Evolutionary conservation across 2,113 vertebrate genomes (phyloP).

Genomic region (Bufo gargarizans): DNA sequence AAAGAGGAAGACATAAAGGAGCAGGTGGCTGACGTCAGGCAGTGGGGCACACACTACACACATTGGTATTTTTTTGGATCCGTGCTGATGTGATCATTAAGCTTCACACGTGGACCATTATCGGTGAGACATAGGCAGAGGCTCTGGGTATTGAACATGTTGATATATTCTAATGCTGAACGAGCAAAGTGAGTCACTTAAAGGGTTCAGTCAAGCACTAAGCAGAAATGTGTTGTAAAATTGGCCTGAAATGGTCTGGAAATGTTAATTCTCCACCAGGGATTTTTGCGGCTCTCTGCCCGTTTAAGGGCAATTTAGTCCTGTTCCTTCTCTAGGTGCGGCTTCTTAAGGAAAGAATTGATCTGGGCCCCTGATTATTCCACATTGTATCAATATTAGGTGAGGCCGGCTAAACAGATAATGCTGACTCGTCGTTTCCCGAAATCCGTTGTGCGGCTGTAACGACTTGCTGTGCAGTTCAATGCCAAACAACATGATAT

Average conservation of each 20-base stretch:
- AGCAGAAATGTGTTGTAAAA: constrained; percentile 58
- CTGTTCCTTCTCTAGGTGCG: constrained; percentile 21
- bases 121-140: not conserved
- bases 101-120: not conserved
- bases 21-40: no score
- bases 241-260: constrained; percentile 57
- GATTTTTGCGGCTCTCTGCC: constrained; percentile 52
- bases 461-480: constrained; percentile 21
- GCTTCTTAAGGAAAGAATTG: constrained; percentile 41
- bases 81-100: not conserved
- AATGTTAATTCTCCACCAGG: constrained; percentile 55
- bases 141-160: constrained; percentile 23
- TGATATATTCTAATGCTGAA: constrained; percentile 49
- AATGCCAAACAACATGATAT: constrained; percentile 18
- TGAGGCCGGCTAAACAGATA: not conserved
- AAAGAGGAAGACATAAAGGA: no score
- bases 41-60: no score
- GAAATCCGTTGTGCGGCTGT: constrained; percentile 3
- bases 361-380: constrained; percentile 42
- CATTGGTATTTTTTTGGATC: no score
- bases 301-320: constrained; percentile 44
- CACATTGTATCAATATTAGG: constrained; percentile 25
- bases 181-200: constrained; percentile 49
- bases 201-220: constrained; percentile 52
- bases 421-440: constrained; percentile 21